Base-by-base conservation (phyloP, 2,888 invertebrate species). In the Brachypalpus laphriformis region DNA sequence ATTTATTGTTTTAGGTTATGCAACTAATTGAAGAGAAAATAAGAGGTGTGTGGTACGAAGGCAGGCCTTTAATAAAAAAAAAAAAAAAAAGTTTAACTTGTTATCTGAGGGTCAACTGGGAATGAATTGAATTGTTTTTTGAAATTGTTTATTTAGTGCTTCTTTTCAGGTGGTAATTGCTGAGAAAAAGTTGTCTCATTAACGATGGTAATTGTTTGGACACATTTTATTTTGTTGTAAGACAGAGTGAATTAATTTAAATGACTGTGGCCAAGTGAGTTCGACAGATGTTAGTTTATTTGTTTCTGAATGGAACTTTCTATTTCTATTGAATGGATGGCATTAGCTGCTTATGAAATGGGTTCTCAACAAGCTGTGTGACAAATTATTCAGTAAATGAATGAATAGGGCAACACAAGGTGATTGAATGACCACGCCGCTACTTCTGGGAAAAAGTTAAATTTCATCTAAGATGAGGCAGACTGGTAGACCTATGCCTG, bases 81-180 rank as follows among this genome's bases (percentile, higher is more conserved):
- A 63, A 82, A 40, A 14, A n/a, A 40, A 70, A 70, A 71, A 71
- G 76, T 59, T 54, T 45, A 25, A 54, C 72, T 74, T 28, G 45
- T 63, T 56, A 34, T 20, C 47, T 40, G 82, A 78, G 78, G 82
- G 78, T 83, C 82, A 83, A 51, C 45, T 66, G n/a, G n/a, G n/a
- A 74, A 68, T 83, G 61, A 78, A 78, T 78, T 72, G 61, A 78
- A 82, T 68, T 78, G 65, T 72, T 70, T 70, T 65, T 51, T 59
- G 56, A 54, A 75, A 56, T 57, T 57, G 14, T 65, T 65, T 63
- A 11, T 54, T 59, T 70, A 37, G 37, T 59, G n/a, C 65, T 65
- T 45, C 22, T 57, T 42, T 65, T 65, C 8, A 31, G 59, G 45
- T 61, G 66, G 74, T 54, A 68, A 54, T 56, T 37, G 49, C 59